Evolutionary conservation across 2,888 invertebrate species (phyloP).

Genomic region (Fissipunctia ypsillon): DNA sequence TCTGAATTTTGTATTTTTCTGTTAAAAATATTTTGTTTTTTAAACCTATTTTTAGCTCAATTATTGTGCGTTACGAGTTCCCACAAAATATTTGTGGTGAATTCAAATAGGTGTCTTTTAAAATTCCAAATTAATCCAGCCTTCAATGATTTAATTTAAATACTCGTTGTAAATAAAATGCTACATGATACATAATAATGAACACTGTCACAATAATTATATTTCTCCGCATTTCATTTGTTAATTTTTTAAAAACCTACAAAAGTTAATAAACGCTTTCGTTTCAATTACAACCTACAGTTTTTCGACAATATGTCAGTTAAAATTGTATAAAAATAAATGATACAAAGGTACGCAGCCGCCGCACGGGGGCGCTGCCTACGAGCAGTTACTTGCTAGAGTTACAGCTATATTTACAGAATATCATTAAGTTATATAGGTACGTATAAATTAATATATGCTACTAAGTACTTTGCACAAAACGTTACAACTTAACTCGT

Average conservation of each 20-base stretch:
- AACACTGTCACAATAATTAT: constrained; percentile 58
- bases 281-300: constrained; percentile 79
- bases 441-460: constrained; percentile 89
- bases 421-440: constrained; percentile 83
- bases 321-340: constrained; percentile 88
- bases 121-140: constrained; percentile 29
- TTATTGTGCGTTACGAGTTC: constrained; percentile 32
- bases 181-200: constrained; percentile 41
- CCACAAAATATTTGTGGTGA: not conserved
- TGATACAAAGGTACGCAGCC: constrained; percentile 80
- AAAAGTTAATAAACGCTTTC: constrained; percentile 77
- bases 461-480: constrained; percentile 91
- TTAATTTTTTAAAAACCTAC: constrained; percentile 70
- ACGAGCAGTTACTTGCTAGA: constrained; percentile 64
- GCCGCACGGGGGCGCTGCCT: constrained; percentile 73
- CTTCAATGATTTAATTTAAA: constrained; percentile 50
- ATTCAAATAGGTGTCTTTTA: constrained; percentile 43
- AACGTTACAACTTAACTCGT: constrained; percentile 84
- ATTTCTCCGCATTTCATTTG: constrained; percentile 60
- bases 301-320: constrained; percentile 88
- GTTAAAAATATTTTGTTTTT: constrained; percentile 16
- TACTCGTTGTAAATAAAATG: constrained; percentile 61
- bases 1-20: constrained; percentile 22
- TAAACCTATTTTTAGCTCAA: constrained; percentile 21
- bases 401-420: constrained; percentile 86